Percentiles rank a stretch among this genome's conserved stretches.
These are phyloP conservation scores for Apodemia duryi DNA, from an alignment of 2,888 invertebrate species.

Conservation along the genomic window DNA sequence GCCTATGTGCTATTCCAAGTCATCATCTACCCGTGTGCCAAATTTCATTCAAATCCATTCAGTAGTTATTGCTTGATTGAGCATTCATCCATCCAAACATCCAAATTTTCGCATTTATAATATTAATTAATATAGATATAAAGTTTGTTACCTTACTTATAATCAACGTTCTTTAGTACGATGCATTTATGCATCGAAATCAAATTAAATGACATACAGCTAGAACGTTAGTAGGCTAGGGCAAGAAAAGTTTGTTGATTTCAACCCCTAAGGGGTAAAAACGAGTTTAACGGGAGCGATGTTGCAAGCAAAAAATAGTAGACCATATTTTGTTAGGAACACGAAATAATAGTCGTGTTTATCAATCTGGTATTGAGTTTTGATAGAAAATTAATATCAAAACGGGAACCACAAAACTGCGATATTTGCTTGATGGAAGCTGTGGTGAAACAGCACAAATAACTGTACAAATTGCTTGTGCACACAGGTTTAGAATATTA, in stretches of 20 bases:
- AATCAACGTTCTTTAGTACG: too few relatives aligned
- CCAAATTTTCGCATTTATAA: too few relatives aligned
- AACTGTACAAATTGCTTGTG: slow-evolving; percentile 54
- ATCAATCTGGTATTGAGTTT: slow-evolving; percentile 15
- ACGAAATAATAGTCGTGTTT: neutral
- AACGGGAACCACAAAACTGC: slow-evolving; percentile 13
- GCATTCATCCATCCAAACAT: too few relatives aligned
- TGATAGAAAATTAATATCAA: slow-evolving; percentile 26
- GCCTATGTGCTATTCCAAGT: too few relatives aligned
- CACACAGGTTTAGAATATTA: slow-evolving; percentile 44
- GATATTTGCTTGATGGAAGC: slow-evolving; percentile 23
- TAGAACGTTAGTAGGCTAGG: too few relatives aligned
- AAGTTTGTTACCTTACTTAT: too few relatives aligned
- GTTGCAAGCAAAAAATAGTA: neutral
- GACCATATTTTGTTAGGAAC: neutral
- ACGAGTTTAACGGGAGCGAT: neutral
- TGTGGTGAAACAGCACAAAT: slow-evolving; percentile 42
- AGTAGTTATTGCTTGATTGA: too few relatives aligned
- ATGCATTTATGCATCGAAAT: too few relatives aligned
- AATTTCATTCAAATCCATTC: too few relatives aligned
- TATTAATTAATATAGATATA: too few relatives aligned
- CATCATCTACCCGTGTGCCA: too few relatives aligned
- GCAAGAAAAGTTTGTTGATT: neutral
- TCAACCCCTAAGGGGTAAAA: neutral
- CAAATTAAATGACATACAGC: too few relatives aligned